Conservation (phyloP, 2,888 invertebrate species). For the Teinopalpus imperialis region DNA sequence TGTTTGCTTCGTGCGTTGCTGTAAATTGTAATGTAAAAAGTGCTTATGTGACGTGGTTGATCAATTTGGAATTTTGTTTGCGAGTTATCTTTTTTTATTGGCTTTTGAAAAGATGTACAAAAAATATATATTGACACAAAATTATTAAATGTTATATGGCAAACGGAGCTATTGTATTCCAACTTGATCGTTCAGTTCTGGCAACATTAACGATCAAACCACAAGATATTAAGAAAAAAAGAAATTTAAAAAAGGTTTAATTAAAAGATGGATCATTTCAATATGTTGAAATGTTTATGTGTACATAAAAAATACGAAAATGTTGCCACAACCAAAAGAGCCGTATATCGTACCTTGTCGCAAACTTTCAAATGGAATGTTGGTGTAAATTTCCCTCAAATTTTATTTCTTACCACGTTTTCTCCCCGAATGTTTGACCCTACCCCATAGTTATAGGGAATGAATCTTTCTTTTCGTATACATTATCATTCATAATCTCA, state of each 20-base stretch:
- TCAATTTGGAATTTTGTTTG: slow-evolving; percentile 78
- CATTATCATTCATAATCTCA: slow-evolving; percentile 63
- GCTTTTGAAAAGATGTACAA: slow-evolving; percentile 47
- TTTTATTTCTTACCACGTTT: slow-evolving; percentile 46
- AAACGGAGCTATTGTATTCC: slow-evolving; percentile 54
- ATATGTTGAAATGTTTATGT: background rate
- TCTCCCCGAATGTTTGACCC: slow-evolving; percentile 84
- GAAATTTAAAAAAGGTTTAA: no score
- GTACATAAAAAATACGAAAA: slow-evolving; percentile 28
- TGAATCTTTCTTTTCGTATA: slow-evolving; percentile 53
- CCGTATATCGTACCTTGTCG: slow-evolving; percentile 55
- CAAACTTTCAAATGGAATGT: slow-evolving; percentile 84
- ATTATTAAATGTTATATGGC: background rate
- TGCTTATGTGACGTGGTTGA: slow-evolving; percentile 65
- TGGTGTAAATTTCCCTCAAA: slow-evolving; percentile 81
- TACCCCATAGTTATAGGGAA: slow-evolving; percentile 73
- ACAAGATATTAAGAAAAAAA: no score
- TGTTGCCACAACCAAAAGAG: slow-evolving; percentile 67
- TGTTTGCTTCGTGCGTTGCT: slow-evolving; percentile 69
- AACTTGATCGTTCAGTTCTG: slow-evolving; percentile 74
- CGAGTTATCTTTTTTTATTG: slow-evolving; percentile 60
- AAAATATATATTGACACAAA: background rate
- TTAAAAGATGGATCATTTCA: no score
- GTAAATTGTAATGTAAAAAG: slow-evolving; percentile 36
- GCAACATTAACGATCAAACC: slow-evolving; percentile 50